Evolutionary conservation across 2,888 invertebrate species (phyloP).

Genomic region (Cerastis leucographa): DNA sequence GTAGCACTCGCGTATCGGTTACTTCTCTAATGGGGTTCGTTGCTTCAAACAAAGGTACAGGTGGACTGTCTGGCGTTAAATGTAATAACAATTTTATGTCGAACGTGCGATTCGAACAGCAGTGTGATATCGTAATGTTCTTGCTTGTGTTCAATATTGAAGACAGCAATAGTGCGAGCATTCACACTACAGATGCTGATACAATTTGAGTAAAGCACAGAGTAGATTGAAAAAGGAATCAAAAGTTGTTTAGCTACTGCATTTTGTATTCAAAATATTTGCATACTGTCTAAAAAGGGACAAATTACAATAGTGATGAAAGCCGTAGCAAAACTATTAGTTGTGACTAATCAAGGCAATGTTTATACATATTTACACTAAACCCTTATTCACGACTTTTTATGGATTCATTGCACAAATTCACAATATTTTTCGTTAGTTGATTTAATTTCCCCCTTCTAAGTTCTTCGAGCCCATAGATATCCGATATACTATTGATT

Average conservation of each 20-base stretch:
- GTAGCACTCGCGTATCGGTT: constrained; percentile 52
- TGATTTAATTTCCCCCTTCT: not conserved
- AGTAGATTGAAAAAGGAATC: constrained; percentile 5
- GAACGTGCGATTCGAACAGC: constrained; percentile 15
- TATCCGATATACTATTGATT: not conserved
- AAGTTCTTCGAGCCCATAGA: not conserved
- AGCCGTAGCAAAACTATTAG: constrained; percentile 6
- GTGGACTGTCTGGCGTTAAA: constrained; percentile 48
- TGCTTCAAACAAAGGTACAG: constrained; percentile 56
- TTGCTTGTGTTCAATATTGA: constrained; percentile 13
- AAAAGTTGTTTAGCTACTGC: constrained; percentile 1
- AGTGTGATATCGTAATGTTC: constrained; percentile 20
- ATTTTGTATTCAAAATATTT: constrained; percentile 15
- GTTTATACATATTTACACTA: not conserved
- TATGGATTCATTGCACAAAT: not conserved
- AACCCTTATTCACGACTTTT: not conserved
- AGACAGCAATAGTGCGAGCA: constrained; percentile 9
- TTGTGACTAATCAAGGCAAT: not conserved
- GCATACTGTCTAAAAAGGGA: not conserved
- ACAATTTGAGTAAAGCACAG: constrained; percentile 18
- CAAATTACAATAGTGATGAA: constrained; percentile 18
- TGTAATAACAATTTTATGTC: constrained; percentile 46
- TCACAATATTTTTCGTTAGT: constrained; percentile 3
- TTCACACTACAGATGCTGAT: constrained; percentile 31
- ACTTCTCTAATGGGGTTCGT: constrained; percentile 57